phyloP scores from a whole-genome alignment of 2,888 invertebrate genomes.

The Ypsolopha scabrella region DNA sequence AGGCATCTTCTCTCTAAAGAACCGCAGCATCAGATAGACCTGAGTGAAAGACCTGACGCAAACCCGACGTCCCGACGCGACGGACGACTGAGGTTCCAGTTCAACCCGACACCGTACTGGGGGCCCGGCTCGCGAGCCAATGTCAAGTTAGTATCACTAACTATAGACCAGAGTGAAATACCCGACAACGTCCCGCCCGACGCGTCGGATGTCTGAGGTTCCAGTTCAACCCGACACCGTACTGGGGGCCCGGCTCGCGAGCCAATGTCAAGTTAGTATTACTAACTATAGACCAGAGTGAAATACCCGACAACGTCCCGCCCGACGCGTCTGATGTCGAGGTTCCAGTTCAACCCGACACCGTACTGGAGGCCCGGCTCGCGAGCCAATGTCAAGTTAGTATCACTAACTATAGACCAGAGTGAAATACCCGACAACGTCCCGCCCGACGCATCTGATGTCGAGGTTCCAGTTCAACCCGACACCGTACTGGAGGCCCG shows the following conservation, averaged over 20 bases:
- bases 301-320: background rate
- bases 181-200: background rate
- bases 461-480: background rate
- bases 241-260: constrained; percentile 74
- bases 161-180: background rate
- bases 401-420: constrained; percentile 6
- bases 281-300: background rate
- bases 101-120: constrained; percentile 90
- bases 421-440: background rate
- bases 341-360: background rate
- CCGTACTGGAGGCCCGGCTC: constrained; percentile 71
- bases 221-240: background rate
- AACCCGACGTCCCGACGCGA: constrained; percentile 83
- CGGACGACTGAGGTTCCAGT: constrained; percentile 83
- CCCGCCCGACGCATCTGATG: background rate
- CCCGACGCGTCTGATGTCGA: background rate
- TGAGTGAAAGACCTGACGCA: constrained; percentile 74
- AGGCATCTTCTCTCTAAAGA: constrained; percentile 67
- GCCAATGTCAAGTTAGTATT: constrained; percentile 79
- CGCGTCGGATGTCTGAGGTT: background rate
- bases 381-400: constrained; percentile 81
- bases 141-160: constrained; percentile 72
- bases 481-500: constrained; percentile 49
- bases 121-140: constrained; percentile 89
- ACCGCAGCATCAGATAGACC: constrained; percentile 51